phyloP scores from a whole-genome alignment of 2,113 vertebrate genomes.

The Solea senegalensis region DNA sequence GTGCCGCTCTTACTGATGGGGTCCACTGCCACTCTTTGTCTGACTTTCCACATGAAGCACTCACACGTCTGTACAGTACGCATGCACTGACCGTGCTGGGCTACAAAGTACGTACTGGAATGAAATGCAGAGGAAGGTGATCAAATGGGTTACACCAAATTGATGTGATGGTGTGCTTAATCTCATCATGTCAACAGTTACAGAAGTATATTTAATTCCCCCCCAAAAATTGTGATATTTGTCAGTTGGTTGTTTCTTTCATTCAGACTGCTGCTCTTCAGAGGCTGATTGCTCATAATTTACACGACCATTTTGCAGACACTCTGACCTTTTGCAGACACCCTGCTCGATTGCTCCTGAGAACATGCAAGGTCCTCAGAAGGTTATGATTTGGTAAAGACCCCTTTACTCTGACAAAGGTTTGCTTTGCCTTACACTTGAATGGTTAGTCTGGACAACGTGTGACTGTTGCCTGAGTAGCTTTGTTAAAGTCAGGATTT shows the following conservation, averaged over 20 bases:
- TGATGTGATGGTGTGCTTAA: not conserved
- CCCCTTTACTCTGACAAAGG: not conserved
- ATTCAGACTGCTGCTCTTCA: not conserved
- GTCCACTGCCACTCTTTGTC: slow-evolving; percentile 40
- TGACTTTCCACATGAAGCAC: slow-evolving; percentile 18
- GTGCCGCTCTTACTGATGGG: slow-evolving; percentile 39
- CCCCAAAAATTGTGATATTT: not conserved
- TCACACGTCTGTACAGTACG: not conserved
- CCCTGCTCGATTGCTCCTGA: not conserved
- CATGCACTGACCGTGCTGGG: not conserved
- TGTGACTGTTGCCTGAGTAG: not conserved
- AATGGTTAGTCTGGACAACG: no score
- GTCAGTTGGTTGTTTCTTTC: not conserved
- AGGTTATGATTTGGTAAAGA: not conserved
- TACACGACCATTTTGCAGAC: not conserved
- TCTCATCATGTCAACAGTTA: not conserved
- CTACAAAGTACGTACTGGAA: not conserved
- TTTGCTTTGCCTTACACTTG: not conserved
- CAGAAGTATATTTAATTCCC: not conserved
- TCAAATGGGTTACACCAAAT: not conserved
- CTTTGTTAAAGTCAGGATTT: no score
- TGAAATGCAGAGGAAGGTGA: not conserved
- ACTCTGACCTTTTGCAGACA: not conserved
- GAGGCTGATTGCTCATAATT: not conserved
- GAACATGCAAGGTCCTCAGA: not conserved